A percentile compares a stretch with the other conserved stretches of the same genome.
Evolutionary conservation across 2,888 invertebrate genomes (phyloP).

Genomic region (Congeria kusceri): DNA sequence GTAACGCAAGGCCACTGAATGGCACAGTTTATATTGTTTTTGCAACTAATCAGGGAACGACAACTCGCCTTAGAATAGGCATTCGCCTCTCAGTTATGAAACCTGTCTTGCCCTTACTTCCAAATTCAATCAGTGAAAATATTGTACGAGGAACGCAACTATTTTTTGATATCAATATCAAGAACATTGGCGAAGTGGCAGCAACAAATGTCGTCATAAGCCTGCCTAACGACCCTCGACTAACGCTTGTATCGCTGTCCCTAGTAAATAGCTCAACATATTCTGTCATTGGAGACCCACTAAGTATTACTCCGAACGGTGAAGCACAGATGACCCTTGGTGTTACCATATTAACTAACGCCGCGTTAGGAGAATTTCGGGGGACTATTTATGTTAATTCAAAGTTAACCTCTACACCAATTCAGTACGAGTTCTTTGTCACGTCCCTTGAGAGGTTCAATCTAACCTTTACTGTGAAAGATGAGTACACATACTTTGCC

Average conservation of each 20-base stretch:
- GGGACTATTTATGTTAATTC: constrained; percentile 58
- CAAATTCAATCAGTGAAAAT: constrained; percentile 30
- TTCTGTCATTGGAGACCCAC: background rate
- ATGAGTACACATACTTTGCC: constrained; percentile 75
- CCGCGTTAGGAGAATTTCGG: constrained; percentile 53
- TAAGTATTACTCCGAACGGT: background rate
- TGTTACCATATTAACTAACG: constrained; percentile 6
- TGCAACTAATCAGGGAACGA: constrained; percentile 37
- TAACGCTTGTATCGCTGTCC: constrained; percentile 63
- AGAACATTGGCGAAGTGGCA: constrained; percentile 62
- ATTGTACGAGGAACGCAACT: constrained; percentile 47
- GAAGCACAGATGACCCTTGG: constrained; percentile 1
- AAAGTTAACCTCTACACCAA: constrained; percentile 27
- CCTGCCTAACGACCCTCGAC: constrained; percentile 58
- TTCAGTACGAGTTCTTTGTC: constrained; percentile 57
- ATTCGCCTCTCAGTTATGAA: constrained; percentile 42
- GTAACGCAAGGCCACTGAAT: constrained; percentile 38
- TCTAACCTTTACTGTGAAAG: constrained; percentile 67
- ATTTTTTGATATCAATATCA: constrained; percentile 53
- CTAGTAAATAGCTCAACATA: background rate
- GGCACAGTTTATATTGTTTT: constrained; percentile 54
- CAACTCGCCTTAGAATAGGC: constrained; percentile 33
- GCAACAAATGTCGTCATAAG: constrained; percentile 54
- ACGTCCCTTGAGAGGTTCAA: constrained; percentile 52
- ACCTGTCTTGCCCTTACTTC: constrained; percentile 40